Base-by-base conservation (phyloP, 2,797 vertebrate genomes). In the Apogon hyalosoma region DNA sequence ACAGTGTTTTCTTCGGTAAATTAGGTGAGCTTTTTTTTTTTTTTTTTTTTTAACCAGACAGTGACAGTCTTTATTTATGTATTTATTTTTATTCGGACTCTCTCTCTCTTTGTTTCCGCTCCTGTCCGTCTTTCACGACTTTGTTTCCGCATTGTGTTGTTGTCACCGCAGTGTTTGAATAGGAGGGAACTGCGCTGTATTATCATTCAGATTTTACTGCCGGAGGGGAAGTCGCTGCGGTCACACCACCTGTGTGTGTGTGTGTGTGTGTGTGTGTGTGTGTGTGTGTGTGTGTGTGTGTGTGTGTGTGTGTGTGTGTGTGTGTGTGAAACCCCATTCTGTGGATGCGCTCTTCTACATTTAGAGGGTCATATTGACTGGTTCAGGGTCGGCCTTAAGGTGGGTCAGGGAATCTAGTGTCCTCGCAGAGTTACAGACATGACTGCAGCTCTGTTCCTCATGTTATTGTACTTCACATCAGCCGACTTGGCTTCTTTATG, bases 81-180 rank as follows among this genome's bases (percentile, higher is more conserved):
- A n/a, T 1, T 28, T 47, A 14, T 54, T 4, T 16, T 0, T 18
- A 11, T 1, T 24, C 21, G 21, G 21, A 24, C 0, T 14, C 36
- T 64, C 4, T 41, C 0, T 6, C 0, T 41, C 2, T 46, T 0
- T n/a, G n/a, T 42, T 6, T 3, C 7, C 1, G 11, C 9, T 64
- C 28, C 11, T n/a, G 36, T 57, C 50, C 14, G 11, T 40, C 12
- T 46, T 8, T 55, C n/a, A n/a, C n/a, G n/a, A n/a, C 33, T 18
- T 3, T 21, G 4, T 36, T 14, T 28, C 7, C 7, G n/a, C 0
- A 4, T 67, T 82, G 70, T 81, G 54, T 57, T 55, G 36, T 1
- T 16, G 19, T 45, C 7, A 72, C 90, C 88, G 54, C 90, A 86
- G 62, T 63, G 77, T 92, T 92, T 92, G 88, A 90, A 86, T 90